Conservation (phyloP, 2,888 invertebrate species). For the Papilio gigon region DNA sequence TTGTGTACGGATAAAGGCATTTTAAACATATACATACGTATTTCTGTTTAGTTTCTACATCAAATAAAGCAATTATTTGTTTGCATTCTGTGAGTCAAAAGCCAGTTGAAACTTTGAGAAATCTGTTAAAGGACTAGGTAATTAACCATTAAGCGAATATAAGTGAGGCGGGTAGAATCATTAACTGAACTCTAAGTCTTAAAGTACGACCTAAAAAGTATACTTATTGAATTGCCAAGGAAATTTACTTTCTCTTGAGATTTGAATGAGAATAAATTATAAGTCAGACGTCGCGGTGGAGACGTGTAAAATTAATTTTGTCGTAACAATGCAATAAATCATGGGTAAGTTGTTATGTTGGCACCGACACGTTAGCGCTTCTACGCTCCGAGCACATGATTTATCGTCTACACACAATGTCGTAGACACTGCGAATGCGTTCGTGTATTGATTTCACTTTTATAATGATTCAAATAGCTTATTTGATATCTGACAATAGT, state of each 20-base stretch:
- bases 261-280: constrained; percentile 42
- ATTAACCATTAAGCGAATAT: constrained; percentile 9
- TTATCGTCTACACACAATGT: constrained; percentile 27
- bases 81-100: too few relatives aligned
- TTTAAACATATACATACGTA: too few relatives aligned
- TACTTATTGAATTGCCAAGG: constrained; percentile 29
- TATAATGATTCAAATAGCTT: not conserved
- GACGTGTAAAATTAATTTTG: constrained; percentile 46
- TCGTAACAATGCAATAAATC: constrained; percentile 39
- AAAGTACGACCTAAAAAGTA: constrained; percentile 23
- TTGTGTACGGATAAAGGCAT: not conserved
- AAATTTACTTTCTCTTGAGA: constrained; percentile 38
- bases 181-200: constrained; percentile 26
- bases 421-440: not conserved
- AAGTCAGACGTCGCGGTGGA: constrained; percentile 42
- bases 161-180: constrained; percentile 19
- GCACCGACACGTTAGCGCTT: constrained; percentile 35
- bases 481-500: too few relatives aligned
- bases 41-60: not conserved
- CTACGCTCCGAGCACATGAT: constrained; percentile 30
- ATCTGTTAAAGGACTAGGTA: not conserved
- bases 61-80: not conserved
- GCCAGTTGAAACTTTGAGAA: too few relatives aligned
- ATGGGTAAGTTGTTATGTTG: constrained; percentile 38
- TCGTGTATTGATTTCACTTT: constrained; percentile 14